phyloP scores from a whole-genome alignment of 1,140 invertebrate genomes.

The Hycleus phaleratus region DNA sequence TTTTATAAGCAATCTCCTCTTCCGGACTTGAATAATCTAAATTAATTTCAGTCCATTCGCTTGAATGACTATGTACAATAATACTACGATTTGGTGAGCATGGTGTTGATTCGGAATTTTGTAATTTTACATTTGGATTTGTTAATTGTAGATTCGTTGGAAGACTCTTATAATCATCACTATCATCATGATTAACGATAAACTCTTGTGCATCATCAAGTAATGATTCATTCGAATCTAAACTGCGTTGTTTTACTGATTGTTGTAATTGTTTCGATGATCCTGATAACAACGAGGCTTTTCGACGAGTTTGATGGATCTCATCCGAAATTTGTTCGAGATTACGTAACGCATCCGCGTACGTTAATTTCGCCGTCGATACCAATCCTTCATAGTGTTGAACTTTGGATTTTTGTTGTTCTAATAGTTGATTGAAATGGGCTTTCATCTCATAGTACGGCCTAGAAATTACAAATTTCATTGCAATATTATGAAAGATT shows the following conservation, averaged over 20 bases:
- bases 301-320: conserved; percentile 57
- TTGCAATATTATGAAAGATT: background rate
- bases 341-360: conserved; percentile 75
- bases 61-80: conserved; percentile 30
- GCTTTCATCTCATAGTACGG: conserved; percentile 92
- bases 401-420: conserved; percentile 77
- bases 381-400: conserved; percentile 72
- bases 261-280: background rate
- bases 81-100: conserved; percentile 14
- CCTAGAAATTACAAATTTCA: conserved; percentile 42
- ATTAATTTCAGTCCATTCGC: conserved; percentile 50
- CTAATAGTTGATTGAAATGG: conserved; percentile 77
- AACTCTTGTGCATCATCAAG: conserved; percentile 31
- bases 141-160: conserved; percentile 38
- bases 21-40: conserved; percentile 48
- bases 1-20: conserved; percentile 35
- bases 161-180: conserved; percentile 42
- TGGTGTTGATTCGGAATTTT: conserved; percentile 14
- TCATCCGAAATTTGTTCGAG: conserved; percentile 89
- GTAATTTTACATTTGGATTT: conserved; percentile 27
- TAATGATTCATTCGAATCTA: conserved; percentile 33
- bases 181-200: background rate
- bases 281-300: conserved; percentile 11
- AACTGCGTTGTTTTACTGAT: conserved; percentile 24
- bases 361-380: conserved; percentile 69